Percentiles rank a stretch among this genome's conserved stretches.
Conservation (phyloP, 2,888 invertebrate species). For the Aphidius colemani region DNA sequence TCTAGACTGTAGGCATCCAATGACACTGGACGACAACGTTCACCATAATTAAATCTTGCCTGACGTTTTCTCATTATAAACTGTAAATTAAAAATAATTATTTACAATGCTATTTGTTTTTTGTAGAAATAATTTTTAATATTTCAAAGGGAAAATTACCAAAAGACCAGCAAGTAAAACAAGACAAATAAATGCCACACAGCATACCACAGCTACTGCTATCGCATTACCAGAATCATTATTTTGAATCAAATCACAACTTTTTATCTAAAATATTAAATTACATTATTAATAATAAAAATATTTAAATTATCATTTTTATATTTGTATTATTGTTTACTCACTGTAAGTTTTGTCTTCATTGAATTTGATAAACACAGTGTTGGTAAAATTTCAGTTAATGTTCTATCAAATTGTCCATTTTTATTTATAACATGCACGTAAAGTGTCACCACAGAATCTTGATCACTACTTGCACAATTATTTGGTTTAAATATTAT, state of each 20-base stretch:
- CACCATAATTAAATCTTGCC: slow-evolving; percentile 79
- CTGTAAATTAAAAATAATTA: slow-evolving; percentile 59
- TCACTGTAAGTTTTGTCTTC: slow-evolving; percentile 48
- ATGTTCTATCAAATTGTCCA: slow-evolving; percentile 46
- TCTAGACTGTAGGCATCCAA: slow-evolving; percentile 89
- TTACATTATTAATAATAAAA: not conserved
- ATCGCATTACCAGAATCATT: slow-evolving; percentile 64
- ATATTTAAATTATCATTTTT: not conserved
- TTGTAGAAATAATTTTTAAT: too few relatives aligned
- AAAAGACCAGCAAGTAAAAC: slow-evolving; percentile 76
- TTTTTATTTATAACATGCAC: slow-evolving; percentile 51
- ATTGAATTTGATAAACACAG: slow-evolving; percentile 44
- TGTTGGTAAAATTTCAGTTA: slow-evolving; percentile 51
- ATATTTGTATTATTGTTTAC: slow-evolving; percentile 25
- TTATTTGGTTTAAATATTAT: slow-evolving; percentile 46
- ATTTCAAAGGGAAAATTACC: slow-evolving; percentile 61
- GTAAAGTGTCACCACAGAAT: slow-evolving; percentile 37
- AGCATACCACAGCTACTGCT: slow-evolving; percentile 80
- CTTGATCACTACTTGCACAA: too few relatives aligned
- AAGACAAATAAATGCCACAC: slow-evolving; percentile 78
- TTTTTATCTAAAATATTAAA: slow-evolving; percentile 48
- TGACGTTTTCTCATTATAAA: slow-evolving; percentile 82
- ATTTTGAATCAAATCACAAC: slow-evolving; percentile 50
- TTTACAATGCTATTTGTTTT: not conserved
- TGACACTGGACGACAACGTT: slow-evolving; percentile 86